Conservation (phyloP, 2,888 invertebrate species). For the Eilema depressum region DNA sequence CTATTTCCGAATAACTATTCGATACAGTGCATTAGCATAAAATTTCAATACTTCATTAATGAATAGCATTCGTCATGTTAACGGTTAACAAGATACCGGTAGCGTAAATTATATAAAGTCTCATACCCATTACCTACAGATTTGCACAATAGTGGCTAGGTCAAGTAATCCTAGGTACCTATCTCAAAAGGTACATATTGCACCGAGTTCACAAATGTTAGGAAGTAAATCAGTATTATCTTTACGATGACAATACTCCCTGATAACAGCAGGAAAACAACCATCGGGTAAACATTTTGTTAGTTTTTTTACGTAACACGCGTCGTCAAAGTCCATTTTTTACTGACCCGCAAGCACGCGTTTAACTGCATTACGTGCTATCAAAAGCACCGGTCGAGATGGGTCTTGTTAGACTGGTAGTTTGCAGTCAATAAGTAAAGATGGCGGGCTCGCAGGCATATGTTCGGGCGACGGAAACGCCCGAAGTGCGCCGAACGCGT, state of each 20-base stretch:
- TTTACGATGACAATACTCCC: slow-evolving; percentile 54
- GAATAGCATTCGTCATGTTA: slow-evolving; percentile 1
- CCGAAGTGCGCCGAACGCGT: slow-evolving; percentile 77
- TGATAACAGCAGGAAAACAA: slow-evolving; percentile 62
- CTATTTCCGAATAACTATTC: slow-evolving; percentile 15
- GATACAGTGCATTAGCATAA: slow-evolving; percentile 15
- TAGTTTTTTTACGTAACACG: slow-evolving; percentile 65
- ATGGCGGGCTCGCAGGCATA: slow-evolving; percentile 73
- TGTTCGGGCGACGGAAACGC: slow-evolving; percentile 74
- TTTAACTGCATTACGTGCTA: slow-evolving; percentile 11
- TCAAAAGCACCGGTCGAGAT: slow-evolving; percentile 37
- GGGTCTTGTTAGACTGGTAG: slow-evolving; percentile 68
- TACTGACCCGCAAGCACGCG: slow-evolving; percentile 37
- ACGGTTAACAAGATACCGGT: background rate
- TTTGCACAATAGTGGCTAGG: slow-evolving; percentile 27
- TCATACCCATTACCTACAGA: slow-evolving; percentile 5
- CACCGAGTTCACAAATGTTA: slow-evolving; percentile 29
- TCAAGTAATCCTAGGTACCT: slow-evolving; percentile 28
- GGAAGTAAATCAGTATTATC: slow-evolving; percentile 60
- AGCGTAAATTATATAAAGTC: background rate
- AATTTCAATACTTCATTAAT: slow-evolving; percentile 10
- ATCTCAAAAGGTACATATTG: background rate
- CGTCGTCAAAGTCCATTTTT: slow-evolving; percentile 40
- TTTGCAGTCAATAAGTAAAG: slow-evolving; percentile 62
- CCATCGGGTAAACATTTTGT: slow-evolving; percentile 59